Evolutionary conservation across 1,140 invertebrate species (phyloP), one percentile per base, ranked within the genome.

Genomic region (Zaprionus davidi): DNA sequence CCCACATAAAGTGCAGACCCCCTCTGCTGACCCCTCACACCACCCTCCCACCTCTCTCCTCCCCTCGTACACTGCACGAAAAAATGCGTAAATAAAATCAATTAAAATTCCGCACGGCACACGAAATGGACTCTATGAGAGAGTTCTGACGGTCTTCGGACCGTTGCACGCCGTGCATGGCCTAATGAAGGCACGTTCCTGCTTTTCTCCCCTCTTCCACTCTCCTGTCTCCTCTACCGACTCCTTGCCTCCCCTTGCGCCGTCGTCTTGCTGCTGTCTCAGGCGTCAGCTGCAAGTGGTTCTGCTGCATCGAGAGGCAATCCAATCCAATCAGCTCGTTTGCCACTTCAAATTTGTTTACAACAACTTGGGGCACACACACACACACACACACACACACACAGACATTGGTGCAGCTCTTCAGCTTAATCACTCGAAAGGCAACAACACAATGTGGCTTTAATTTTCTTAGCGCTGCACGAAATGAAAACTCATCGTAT

Each of bases 31-130:
- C 31, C 41, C 26, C 11, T 31, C 0, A n/a, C 15, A 5, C 6
- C 5, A 2, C 12, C n/a, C 64, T 20, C 11, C 3, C 9, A 38
- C 64, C 15, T 3, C 17, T 22, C 26, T 31, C 3, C 17, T 15
- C 5, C 15, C 1, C 3, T 1, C 17, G 3, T 13, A 13, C 41
- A 20, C 24, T 68, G 46, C 81, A 81, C 81, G 84, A 74, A 84
- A 84, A 83, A 84, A 78, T 84, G 81, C 74, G 81, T 85, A 85
- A 85, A 85, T 85, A 78, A 85, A 85, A 85, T 85, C 82, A 85
- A 85, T 85, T 85, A 85, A 85, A 85, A 85, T 85, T 85, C 84
- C 82, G 78, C 82, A 78, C 77, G 65, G 81, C 76, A 78, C 82
- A 78, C 74, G 75, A 51, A 63, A 78, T 60, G 75, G 67, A 73